Evolutionary conservation across 2,888 invertebrate species (phyloP), one percentile per base, ranked within the genome.

Genomic region (Patella caerulea): DNA sequence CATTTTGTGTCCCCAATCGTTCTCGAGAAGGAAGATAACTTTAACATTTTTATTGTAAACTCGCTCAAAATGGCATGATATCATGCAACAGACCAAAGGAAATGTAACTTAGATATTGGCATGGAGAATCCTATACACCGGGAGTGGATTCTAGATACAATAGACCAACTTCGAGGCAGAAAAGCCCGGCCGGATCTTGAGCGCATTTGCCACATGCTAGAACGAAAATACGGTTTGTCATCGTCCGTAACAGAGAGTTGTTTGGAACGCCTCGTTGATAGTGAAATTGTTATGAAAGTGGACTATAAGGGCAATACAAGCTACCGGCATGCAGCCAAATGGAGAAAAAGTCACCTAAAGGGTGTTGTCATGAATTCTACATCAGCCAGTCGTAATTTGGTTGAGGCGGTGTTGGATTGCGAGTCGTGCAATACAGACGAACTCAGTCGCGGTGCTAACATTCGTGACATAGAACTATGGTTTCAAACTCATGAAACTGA

Each of bases 241-340:
- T 94, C 94, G 72, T 93, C 93, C 83, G 95, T 89, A 81, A 90
- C 89, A 73, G 86, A 86, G 77, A 84, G 94, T 80, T 95, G 95
- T 91, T 93, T 96, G 59, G 95, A 95, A 90, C 94, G 94, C 90
- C 94, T 96, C 87, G 94, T 96, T 17, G 95, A 95, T 86, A 94
- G 94, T 80, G 95, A 95, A 90, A 94, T 94, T 86, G 95, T 96
- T 77, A 94, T 95, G 83, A 95, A 95, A 93, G 96, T 96, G 54
- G 95, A 96, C 89, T 96, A 96, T 91, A 96, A 96, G 92, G 96
- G 96, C 87, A 95, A 94, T 92, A 95, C 95, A 84, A 96, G 96
- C 92, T 96, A 96, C 91, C 93, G 96, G 87, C 96, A 96, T 93
- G 95, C 96, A 73, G 94, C 95, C 74, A 96, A 91, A 85, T 91